Conservation (phyloP, 1,140 invertebrate genomes). For the Drosophila nikananu region DNA sequence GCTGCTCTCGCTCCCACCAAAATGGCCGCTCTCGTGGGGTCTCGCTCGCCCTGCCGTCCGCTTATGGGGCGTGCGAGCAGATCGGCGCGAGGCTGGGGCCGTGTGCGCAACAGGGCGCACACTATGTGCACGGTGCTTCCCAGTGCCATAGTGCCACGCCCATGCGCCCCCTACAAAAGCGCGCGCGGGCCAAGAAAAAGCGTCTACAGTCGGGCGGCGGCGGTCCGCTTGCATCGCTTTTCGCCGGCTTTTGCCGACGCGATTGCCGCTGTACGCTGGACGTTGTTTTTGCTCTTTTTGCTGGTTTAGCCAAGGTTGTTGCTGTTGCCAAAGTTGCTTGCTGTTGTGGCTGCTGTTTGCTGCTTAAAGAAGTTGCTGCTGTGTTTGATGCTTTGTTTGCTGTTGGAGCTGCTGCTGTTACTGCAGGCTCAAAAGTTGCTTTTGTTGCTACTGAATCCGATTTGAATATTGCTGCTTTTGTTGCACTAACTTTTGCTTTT, state of each 20-base stretch:
- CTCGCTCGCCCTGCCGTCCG: slow-evolving; percentile 19
- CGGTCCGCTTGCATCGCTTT: slow-evolving; percentile 67
- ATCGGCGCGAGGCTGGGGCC: slow-evolving; percentile 2
- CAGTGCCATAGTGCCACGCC: slow-evolving; percentile 22
- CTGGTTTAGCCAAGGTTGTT: neutral
- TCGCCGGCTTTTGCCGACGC: slow-evolving; percentile 67
- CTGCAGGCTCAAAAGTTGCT: neutral
- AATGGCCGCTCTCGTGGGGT: slow-evolving; percentile 66
- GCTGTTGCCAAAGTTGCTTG: slow-evolving; percentile 7
- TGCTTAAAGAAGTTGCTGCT: slow-evolving; percentile 1
- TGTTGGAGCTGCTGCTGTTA: neutral
- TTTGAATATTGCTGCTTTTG: slow-evolving; percentile 6
- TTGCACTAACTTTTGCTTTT: neutral
- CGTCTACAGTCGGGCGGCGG: slow-evolving; percentile 61
- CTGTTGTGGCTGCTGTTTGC: slow-evolving; percentile 14
- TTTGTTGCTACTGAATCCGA: slow-evolving; percentile 33
- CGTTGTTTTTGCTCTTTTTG: slow-evolving; percentile 7
- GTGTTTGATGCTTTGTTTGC: neutral
- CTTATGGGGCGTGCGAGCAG: slow-evolving; percentile 9
- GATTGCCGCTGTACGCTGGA: slow-evolving; percentile 18
- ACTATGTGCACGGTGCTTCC: slow-evolving; percentile 44
- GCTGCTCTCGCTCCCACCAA: slow-evolving; percentile 72
- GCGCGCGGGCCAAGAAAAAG: slow-evolving; percentile 13
- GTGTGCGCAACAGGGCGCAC: slow-evolving; percentile 75
- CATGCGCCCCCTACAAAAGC: slow-evolving; percentile 52